Percentiles rank a stretch among this genome's conserved stretches.
These are phyloP conservation scores for Phenganax marumi DNA, from an alignment of 92 coral and sea anemone genomes.

Conservation along the genomic window DNA sequence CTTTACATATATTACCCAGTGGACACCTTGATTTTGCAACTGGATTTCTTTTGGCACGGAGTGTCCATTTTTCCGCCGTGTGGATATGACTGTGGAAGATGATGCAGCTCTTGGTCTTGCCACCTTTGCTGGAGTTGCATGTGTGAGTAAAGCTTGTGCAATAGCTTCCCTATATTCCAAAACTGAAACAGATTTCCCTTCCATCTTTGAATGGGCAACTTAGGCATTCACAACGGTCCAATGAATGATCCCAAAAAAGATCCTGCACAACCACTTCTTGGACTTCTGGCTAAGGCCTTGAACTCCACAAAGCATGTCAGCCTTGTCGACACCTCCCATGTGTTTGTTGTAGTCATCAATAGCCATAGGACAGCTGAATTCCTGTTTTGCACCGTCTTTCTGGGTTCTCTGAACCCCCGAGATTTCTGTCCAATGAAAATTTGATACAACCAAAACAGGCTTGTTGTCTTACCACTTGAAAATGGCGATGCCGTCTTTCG, in stretches of 20 bases:
- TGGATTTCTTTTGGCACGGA: slow-evolving; percentile 45
- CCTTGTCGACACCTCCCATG: slow-evolving; percentile 63
- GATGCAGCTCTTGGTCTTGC: slow-evolving; percentile 41
- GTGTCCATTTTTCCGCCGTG: slow-evolving; percentile 34
- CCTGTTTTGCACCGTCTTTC: slow-evolving; percentile 52
- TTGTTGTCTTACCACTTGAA: slow-evolving; percentile 68
- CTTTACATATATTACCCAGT: slow-evolving; percentile 56
- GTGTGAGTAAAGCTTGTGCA: slow-evolving; percentile 52
- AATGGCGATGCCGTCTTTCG: slow-evolving; percentile 46
- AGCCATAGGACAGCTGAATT: slow-evolving; percentile 49
- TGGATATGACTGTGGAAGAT: slow-evolving; percentile 44
- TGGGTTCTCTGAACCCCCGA: slow-evolving; percentile 56
- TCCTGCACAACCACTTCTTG: slow-evolving; percentile 62
- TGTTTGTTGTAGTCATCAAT: slow-evolving; percentile 50
- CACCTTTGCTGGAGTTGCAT: slow-evolving; percentile 51
- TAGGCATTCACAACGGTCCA: slow-evolving; percentile 58
- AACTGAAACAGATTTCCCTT: slow-evolving; percentile 28
- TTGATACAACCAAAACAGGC: slow-evolving; percentile 56
- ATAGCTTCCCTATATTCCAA: slow-evolving; percentile 53
- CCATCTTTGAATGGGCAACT: slow-evolving; percentile 48
- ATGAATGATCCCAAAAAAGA: slow-evolving; percentile 58
- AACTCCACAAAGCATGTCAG: slow-evolving; percentile 64
- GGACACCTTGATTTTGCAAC: slow-evolving; percentile 52
- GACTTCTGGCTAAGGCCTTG: slow-evolving; percentile 51
- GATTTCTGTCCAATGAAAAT: slow-evolving; percentile 58